Base-by-base conservation (phyloP, 2,888 invertebrate genomes). In the Nomada ferruginata region DNA sequence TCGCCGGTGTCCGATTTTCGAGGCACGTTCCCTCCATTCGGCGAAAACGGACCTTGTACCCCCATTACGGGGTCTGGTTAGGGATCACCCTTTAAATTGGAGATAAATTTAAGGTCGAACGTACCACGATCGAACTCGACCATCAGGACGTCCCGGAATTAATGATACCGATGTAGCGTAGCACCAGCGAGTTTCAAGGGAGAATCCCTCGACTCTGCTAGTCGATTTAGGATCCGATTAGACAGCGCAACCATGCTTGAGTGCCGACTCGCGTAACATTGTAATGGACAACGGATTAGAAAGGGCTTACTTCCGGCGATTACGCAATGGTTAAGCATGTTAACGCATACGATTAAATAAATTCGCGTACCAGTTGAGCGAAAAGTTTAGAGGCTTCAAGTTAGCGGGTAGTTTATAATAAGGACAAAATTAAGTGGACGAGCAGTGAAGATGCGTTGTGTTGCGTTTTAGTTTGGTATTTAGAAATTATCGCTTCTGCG, bases 141-240 rank as follows among this genome's bases (percentile, higher is more conserved):
- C 50, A 64, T 64, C 65, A 55, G 65, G 65, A 71, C 50, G 65
- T 55, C 61, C 42, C 5, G 53, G 47, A 77, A 79, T 71, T 77
- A 79, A 79, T 52, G 66, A 50, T 53, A 20, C 66, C 66, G 61
- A 71, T 79, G 71, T 71, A 55, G 55, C 47, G 70, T 66, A 71
- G 50, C 79, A 26, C 20, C 66, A n/a, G 55, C 23, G 66, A 52
- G 66, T 61, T 47, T 47, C 47, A 15, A 15, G 44, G 3, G 74
- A 47, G 76, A 47, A 60, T 47, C 60, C 36, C 36, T 50, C n/a
- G 20, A 42, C 20, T 36, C 13, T 47, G 15, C 15, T 4, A 50
- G 26, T 18, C 47, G 66, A 71, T 42, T 77, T 61, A 57, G 60
- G 50, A 15, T 23, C n/a, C 60, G 71, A 79, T 77, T 77, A 71